Percentiles rank a stretch among this genome's conserved stretches.
phyloP scores from a whole-genome alignment of 2,113 vertebrate species.

The Plotosus lineatus region DNA sequence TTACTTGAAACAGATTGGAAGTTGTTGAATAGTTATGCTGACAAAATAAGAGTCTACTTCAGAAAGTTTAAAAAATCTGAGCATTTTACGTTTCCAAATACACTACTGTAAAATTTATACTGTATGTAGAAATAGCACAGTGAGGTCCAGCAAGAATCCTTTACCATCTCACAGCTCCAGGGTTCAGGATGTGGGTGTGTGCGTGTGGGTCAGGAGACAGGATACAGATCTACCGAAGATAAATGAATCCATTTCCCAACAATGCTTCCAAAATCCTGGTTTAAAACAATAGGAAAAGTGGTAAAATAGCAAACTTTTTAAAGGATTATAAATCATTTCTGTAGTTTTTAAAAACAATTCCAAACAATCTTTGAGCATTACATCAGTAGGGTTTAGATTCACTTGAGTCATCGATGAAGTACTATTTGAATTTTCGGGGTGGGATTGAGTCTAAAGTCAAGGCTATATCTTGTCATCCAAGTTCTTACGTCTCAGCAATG shows the following conservation, averaged over 20 bases:
- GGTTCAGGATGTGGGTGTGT: not conserved
- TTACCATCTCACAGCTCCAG: no score
- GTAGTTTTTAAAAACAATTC: not conserved
- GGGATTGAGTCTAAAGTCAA: not conserved
- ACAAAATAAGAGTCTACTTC: no score
- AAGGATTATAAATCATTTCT: not conserved
- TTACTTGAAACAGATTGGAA: no score
- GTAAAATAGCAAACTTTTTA: not conserved
- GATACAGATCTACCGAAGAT: not conserved
- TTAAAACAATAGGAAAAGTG: no score
- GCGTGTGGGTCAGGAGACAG: not conserved
- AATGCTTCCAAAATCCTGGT: not conserved
- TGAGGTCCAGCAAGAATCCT: no score
- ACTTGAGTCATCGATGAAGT: not conserved
- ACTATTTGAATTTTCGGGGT: not conserved
- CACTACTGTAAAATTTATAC: no score
- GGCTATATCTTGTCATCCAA: constrained; percentile 6
- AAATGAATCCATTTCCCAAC: not conserved
- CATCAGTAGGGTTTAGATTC: not conserved
- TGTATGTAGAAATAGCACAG: no score
- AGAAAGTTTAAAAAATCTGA: no score
- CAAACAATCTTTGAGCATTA: not conserved
- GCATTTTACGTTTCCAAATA: no score
- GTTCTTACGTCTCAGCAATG: not conserved
- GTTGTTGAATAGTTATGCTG: no score